Evolutionary conservation across 2,113 vertebrate species (phyloP).

Genomic region (Mesembrinibis cayennensis): DNA sequence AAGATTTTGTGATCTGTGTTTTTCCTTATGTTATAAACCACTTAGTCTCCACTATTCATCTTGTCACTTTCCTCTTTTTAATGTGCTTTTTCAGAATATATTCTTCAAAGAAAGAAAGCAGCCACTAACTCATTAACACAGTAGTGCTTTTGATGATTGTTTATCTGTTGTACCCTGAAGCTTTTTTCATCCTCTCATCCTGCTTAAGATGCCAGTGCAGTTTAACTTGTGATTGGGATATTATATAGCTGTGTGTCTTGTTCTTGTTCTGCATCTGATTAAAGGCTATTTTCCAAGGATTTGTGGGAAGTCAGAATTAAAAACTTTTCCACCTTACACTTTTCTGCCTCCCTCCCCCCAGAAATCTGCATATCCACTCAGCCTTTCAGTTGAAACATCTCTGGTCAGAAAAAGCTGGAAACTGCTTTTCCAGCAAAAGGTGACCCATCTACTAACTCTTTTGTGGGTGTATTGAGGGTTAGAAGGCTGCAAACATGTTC

Average conservation of each 20-base stretch:
- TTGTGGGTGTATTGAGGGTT: not conserved
- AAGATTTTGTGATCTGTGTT: not conserved
- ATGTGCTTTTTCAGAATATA: not conserved
- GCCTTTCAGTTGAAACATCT: not conserved
- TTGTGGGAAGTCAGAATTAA: conserved; percentile 4
- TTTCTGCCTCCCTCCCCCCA: not conserved
- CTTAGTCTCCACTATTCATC: not conserved
- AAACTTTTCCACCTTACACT: not conserved
- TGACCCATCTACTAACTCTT: not conserved
- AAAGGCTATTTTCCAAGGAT: conserved; percentile 43
- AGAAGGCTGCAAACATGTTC: not conserved
- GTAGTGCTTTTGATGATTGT: conserved; percentile 15
- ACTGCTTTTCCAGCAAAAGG: not conserved
- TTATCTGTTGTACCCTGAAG: conserved; percentile 1
- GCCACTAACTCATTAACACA: not conserved
- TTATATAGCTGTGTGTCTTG: not conserved
- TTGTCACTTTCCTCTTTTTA: not conserved
- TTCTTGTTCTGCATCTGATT: conserved; percentile 18
- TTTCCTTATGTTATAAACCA: not conserved
- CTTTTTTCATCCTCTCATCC: not conserved
- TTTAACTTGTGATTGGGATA: conserved; percentile 10
- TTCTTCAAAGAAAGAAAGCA: not conserved
- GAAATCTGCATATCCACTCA: not conserved
- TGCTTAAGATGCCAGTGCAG: not conserved
- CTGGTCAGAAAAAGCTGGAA: not conserved